Evolutionary conservation across 1,140 invertebrate genomes (phyloP).

Genomic region (Idris sp.): DNA sequence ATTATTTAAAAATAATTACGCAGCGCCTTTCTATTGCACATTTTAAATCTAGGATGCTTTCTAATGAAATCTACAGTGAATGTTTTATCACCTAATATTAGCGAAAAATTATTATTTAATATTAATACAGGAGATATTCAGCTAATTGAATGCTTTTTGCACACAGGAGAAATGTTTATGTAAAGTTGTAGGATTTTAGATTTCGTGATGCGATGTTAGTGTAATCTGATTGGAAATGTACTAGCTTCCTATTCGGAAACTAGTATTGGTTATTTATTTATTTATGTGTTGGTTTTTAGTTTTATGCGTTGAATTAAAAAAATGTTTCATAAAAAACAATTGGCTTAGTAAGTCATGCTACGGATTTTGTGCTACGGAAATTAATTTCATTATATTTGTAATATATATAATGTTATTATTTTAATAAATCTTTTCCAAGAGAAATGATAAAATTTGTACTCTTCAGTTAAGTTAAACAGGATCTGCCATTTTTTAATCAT

Average conservation of each 20-base stretch:
- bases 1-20: conserved; percentile 34
- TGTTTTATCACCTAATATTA: conserved; percentile 33
- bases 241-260: conserved; percentile 10
- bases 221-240: neutral
- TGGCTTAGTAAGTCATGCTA: no score
- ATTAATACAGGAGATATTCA: conserved; percentile 27
- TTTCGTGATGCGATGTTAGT: neutral
- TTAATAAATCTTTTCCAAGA: no score
- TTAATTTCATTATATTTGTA: no score
- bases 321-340: no score
- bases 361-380: no score
- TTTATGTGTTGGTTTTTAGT: no score
- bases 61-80: conserved; percentile 45
- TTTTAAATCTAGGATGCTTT: conserved; percentile 43
- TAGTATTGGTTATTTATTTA: neutral
- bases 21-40: conserved; percentile 29
- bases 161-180: conserved; percentile 1
- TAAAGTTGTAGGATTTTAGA: neutral
- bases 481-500: no score
- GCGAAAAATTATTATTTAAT: conserved; percentile 25
- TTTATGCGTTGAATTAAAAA: neutral
- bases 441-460: no score
- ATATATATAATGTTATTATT: no score
- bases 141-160: conserved; percentile 25
- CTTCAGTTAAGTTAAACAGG: no score